Percentiles rank a stretch among this genome's conserved stretches.
These are phyloP conservation scores for Oscheius onirici DNA, from an alignment of 2,888 invertebrate species.

Conservation along the genomic window DNA sequence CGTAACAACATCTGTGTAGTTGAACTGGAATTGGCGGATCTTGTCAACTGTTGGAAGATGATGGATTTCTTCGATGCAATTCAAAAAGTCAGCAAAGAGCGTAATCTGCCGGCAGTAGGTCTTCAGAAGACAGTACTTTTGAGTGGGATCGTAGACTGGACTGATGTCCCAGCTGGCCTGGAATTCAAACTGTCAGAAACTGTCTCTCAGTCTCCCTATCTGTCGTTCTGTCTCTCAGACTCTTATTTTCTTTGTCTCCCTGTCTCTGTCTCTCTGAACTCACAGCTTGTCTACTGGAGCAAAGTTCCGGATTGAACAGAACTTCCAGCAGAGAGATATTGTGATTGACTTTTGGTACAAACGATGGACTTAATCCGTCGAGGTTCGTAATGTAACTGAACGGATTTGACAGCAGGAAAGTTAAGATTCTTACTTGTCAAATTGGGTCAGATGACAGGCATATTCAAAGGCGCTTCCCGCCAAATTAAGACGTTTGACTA, in stretches of 20 bases:
- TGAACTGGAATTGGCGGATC: background rate
- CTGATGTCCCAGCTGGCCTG: background rate
- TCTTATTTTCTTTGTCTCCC: too few species aligned
- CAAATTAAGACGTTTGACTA: too few species aligned
- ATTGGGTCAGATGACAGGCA: too few species aligned
- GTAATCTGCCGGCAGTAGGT: background rate
- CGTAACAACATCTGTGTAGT: background rate
- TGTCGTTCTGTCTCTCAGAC: too few species aligned
- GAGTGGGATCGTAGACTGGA: background rate
- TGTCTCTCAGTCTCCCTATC: too few species aligned
- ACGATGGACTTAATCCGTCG: background rate
- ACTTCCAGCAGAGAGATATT: background rate
- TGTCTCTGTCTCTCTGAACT: background rate
- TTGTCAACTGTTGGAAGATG: background rate
- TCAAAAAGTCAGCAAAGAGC: background rate
- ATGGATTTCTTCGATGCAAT: background rate
- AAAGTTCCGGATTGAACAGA: conserved; percentile 1
- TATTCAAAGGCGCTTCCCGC: too few species aligned
- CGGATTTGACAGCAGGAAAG: too few species aligned
- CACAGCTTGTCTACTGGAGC: background rate
- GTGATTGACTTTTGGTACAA: background rate
- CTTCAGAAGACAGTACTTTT: background rate
- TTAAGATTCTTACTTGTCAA: too few species aligned
- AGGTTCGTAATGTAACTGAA: background rate
- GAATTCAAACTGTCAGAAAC: background rate